phyloP scores from a whole-genome alignment of 2,888 invertebrate species.

The Ormyrus pomaceus region DNA sequence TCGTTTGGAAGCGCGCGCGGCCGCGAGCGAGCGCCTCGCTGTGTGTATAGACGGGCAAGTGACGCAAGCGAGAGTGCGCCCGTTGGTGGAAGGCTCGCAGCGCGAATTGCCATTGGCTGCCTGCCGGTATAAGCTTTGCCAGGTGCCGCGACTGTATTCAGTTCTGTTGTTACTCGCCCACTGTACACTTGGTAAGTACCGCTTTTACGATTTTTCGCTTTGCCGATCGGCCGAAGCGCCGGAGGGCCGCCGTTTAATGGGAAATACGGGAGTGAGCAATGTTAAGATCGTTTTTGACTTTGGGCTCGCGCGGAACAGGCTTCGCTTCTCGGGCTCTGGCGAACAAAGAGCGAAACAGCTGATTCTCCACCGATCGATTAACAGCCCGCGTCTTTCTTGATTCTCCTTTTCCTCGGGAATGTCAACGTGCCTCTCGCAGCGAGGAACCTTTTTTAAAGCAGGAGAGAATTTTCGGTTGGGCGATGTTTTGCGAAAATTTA shows the following conservation, averaged over 20 bases:
- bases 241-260: not conserved
- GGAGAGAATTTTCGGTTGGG: too few relatives aligned
- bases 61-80: constrained; percentile 59
- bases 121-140: constrained; percentile 67
- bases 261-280: not conserved
- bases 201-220: not conserved
- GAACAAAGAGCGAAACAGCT: constrained; percentile 42
- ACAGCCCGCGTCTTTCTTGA: not conserved
- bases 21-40: constrained; percentile 5
- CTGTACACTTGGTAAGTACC: constrained; percentile 71
- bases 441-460: too few relatives aligned
- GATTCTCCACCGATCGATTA: constrained; percentile 42
- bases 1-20: constrained; percentile 8
- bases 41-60: constrained; percentile 8
- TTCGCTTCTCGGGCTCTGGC: not conserved
- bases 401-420: too few relatives aligned
- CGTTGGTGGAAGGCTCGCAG: constrained; percentile 61
- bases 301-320: too few relatives aligned
- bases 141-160: constrained; percentile 65
- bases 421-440: too few relatives aligned
- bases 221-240: too few relatives aligned
- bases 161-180: constrained; percentile 71
- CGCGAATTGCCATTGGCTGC: constrained; percentile 62
- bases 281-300: too few relatives aligned
- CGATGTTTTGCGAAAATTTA: too few relatives aligned